Evolutionary conservation across 2,888 invertebrate genomes (phyloP).

Genomic region (Meliscaeva auricollis): DNA sequence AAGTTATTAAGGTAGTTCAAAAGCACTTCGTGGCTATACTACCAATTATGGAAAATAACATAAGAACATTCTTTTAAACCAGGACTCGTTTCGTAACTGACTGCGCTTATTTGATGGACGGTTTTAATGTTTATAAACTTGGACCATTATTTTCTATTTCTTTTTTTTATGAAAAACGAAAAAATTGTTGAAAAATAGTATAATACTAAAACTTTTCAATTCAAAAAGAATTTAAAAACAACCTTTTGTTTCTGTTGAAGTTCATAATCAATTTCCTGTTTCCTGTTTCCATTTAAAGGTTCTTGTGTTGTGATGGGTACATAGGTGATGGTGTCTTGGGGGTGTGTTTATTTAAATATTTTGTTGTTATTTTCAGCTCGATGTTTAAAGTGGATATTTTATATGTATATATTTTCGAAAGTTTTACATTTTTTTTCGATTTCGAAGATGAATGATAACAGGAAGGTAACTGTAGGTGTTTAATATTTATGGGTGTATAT

Average conservation of each 20-base stretch:
- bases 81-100: too few relatives aligned
- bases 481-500: not conserved
- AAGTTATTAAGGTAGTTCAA: too few relatives aligned
- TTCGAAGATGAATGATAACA: not conserved
- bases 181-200: not conserved
- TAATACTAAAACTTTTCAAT: not conserved
- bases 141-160: too few relatives aligned
- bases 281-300: not conserved
- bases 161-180: too few relatives aligned
- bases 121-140: too few relatives aligned
- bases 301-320: not conserved
- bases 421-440: conserved; percentile 2
- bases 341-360: not conserved
- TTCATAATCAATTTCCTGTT: not conserved
- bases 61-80: too few relatives aligned
- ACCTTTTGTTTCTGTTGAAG: not conserved
- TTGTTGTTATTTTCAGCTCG: not conserved
- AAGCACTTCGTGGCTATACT: too few relatives aligned
- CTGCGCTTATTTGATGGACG: too few relatives aligned
- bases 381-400: not conserved
- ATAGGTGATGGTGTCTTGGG: not conserved
- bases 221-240: not conserved
- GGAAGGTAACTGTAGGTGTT: not conserved
- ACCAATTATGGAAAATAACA: too few relatives aligned
- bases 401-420: not conserved